phyloP scores from a whole-genome alignment of 2,797 vertebrate species.

The Trematomus bernacchii region DNA sequence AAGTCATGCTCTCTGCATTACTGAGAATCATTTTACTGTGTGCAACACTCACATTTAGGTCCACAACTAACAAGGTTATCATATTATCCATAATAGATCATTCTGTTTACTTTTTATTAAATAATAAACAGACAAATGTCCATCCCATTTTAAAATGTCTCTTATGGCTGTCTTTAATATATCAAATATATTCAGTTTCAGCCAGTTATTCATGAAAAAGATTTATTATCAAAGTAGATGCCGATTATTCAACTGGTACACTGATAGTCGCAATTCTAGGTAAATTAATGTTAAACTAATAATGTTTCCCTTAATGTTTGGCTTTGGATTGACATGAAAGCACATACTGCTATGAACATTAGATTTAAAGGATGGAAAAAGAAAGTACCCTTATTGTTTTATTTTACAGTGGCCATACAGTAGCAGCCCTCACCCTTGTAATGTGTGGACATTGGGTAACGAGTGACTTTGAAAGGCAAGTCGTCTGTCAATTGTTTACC shows the following conservation, averaged over 20 bases:
- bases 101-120: too few species aligned
- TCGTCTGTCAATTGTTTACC: slow-evolving; percentile 44
- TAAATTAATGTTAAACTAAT: neutral
- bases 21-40: slow-evolving; percentile 11
- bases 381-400: neutral
- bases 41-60: too few species aligned
- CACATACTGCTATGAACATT: neutral
- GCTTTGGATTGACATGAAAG: slow-evolving; percentile 1
- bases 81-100: too few species aligned
- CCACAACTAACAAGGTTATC: too few species aligned
- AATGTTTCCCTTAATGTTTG: slow-evolving; percentile 3
- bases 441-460: slow-evolving; percentile 28
- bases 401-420: neutral
- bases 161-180: too few species aligned
- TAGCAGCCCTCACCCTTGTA: slow-evolving; percentile 16
- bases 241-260: too few species aligned
- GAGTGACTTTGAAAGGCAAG: slow-evolving; percentile 28
- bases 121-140: too few species aligned
- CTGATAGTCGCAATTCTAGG: too few species aligned
- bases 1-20: slow-evolving; percentile 9
- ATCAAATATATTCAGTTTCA: too few species aligned
- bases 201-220: too few species aligned
- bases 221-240: too few species aligned
- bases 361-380: neutral
- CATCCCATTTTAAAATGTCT: too few species aligned